A percentile compares a stretch with the other conserved stretches of the same genome.
phyloP scores from a whole-genome alignment of 2,797 vertebrate species.

The Ambastaia sidthimunki region DNA sequence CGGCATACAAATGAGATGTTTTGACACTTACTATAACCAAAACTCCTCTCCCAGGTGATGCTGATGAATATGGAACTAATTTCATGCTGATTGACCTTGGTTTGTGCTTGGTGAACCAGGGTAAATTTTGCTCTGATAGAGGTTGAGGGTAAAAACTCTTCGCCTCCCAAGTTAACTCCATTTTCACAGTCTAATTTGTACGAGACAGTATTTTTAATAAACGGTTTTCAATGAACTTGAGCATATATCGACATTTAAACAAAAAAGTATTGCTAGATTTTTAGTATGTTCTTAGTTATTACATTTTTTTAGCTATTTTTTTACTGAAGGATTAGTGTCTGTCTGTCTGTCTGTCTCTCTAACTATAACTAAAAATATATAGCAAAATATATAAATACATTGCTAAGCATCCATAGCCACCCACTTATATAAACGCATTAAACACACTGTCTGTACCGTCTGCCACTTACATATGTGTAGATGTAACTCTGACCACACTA shows the following conservation, averaged over 20 bases:
- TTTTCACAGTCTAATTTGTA: background rate
- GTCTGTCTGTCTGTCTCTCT: too few species aligned
- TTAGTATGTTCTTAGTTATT: too few species aligned
- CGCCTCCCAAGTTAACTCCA: background rate
- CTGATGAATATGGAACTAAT: conserved; percentile 43
- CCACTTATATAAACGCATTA: too few species aligned
- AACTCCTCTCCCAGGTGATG: conserved; percentile 28
- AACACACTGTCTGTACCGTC: too few species aligned
- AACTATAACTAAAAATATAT: too few species aligned
- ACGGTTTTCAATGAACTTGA: background rate
- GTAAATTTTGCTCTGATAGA: conserved; percentile 10
- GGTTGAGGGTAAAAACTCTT: conserved; percentile 12
- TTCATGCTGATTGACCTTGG: conserved; percentile 30
- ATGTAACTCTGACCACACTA: conserved; percentile 12
- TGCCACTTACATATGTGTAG: background rate
- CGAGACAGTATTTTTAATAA: conserved; percentile 8
- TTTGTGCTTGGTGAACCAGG: conserved; percentile 25
- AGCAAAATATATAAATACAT: too few species aligned
- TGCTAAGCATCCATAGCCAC: too few species aligned
- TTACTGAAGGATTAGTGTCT: too few species aligned
- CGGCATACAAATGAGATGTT: conserved; percentile 45
- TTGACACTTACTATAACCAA: conserved; percentile 34
- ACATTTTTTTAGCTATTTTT: too few species aligned
- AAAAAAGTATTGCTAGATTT: background rate
- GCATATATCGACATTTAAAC: conserved; percentile 1